Evolutionary conservation across 2,888 invertebrate genomes (phyloP).

Genomic region (Drepanosiphum platanoidis): DNA sequence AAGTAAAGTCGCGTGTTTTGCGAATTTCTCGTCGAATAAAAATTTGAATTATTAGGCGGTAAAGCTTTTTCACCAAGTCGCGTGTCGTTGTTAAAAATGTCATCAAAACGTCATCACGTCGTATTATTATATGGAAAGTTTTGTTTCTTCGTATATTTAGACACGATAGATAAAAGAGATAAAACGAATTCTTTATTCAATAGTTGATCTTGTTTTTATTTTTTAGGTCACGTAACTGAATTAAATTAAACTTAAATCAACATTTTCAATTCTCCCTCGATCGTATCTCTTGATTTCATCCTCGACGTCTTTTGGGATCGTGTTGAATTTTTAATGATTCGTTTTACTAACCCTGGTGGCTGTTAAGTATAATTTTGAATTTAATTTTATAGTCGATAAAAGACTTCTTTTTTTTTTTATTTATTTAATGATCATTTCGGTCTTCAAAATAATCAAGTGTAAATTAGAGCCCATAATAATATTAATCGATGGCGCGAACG

Average conservation of each 20-base stretch:
- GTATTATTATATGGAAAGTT: not conserved
- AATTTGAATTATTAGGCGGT: not conserved
- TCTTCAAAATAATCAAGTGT: too few species aligned
- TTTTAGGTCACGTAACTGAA: not conserved
- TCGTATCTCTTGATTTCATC: not conserved
- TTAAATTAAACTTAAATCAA: constrained; percentile 9
- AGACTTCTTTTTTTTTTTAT: too few species aligned
- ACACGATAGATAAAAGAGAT: not conserved
- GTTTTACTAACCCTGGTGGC: too few species aligned
- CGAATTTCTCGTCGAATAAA: not conserved
- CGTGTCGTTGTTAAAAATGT: not conserved
- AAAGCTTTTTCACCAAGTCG: not conserved
- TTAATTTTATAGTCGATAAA: too few species aligned
- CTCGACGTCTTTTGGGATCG: not conserved
- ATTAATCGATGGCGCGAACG: too few species aligned
- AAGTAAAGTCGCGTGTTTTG: not conserved
- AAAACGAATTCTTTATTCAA: not conserved
- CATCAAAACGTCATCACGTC: too few species aligned
- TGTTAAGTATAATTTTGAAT: too few species aligned
- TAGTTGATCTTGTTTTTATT: not conserved
- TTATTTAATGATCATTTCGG: too few species aligned
- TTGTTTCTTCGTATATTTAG: not conserved
- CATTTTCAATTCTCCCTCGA: not conserved
- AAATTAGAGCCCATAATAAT: too few species aligned
- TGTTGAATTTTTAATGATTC: not conserved